Conservation (phyloP, 2,888 invertebrate species). For the Dryocosmus kuriphilus region DNA sequence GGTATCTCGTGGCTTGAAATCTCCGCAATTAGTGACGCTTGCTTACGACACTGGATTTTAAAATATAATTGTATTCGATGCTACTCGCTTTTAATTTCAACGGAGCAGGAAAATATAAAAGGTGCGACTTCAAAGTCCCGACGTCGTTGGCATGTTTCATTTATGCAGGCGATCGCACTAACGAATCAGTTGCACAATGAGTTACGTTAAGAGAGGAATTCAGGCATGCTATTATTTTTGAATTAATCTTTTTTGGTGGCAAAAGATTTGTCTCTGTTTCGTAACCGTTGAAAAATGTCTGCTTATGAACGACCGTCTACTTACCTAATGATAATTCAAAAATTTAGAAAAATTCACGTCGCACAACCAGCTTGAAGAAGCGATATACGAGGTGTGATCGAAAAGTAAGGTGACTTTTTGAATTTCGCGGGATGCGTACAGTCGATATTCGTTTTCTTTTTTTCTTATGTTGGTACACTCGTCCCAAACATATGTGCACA, state of each 20-base stretch:
- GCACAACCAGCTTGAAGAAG: too few species aligned
- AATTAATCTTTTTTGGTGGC: background rate
- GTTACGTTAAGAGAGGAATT: background rate
- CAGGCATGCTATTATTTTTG: background rate
- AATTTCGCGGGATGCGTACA: too few species aligned
- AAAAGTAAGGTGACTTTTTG: too few species aligned
- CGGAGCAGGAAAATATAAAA: slow-evolving; percentile 14
- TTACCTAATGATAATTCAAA: too few species aligned
- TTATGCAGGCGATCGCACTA: slow-evolving; percentile 24
- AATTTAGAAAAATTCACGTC: too few species aligned
- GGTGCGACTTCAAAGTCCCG: slow-evolving; percentile 30
- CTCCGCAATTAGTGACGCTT: slow-evolving; percentile 19
- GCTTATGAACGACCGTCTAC: too few species aligned
- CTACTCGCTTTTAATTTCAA: slow-evolving; percentile 33
- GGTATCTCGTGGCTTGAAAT: slow-evolving; percentile 20
- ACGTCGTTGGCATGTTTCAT: slow-evolving; percentile 9
- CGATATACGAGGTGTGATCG: too few species aligned
- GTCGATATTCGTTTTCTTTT: too few species aligned
- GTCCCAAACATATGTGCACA: too few species aligned
- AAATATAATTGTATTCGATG: slow-evolving; percentile 22
- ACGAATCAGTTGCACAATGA: slow-evolving; percentile 24
- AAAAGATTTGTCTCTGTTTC: too few species aligned
- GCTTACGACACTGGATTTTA: slow-evolving; percentile 21
- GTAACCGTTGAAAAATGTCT: too few species aligned
- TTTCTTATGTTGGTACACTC: too few species aligned